Evolutionary conservation across 2,797 vertebrate species (phyloP).

Genomic region (Neomorphus geoffroyi): DNA sequence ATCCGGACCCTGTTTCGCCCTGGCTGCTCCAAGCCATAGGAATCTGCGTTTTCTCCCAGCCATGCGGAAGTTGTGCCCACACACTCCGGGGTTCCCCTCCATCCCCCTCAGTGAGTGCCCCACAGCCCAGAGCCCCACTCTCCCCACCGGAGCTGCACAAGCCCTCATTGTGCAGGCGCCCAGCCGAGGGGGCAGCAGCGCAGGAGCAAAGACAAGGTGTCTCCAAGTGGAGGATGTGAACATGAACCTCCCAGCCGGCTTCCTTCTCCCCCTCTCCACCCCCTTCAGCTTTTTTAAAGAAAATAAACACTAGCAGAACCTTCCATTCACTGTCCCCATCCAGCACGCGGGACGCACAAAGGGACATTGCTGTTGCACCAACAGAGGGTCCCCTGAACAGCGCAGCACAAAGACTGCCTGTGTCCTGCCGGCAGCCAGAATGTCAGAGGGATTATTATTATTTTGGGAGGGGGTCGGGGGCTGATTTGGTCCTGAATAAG

Average conservation of each 20-base stretch:
- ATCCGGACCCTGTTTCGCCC: neutral
- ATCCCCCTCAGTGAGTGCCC: neutral
- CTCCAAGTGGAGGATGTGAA: constrained; percentile 56
- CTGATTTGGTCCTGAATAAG: constrained; percentile 59
- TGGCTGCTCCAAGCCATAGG: neutral
- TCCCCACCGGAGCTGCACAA: constrained; percentile 2
- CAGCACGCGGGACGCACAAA: constrained; percentile 43
- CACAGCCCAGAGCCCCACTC: neutral
- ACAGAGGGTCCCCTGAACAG: constrained; percentile 23
- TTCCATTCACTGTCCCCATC: constrained; percentile 1
- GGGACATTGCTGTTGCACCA: constrained; percentile 61
- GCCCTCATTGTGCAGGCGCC: constrained; percentile 44
- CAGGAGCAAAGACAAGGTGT: constrained; percentile 50
- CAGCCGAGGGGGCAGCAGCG: neutral
- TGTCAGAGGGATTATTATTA: constrained; percentile 56
- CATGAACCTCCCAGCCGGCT: constrained; percentile 50
- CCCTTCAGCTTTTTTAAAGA: constrained; percentile 50
- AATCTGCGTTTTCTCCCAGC: neutral
- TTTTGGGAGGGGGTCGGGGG: constrained; percentile 60
- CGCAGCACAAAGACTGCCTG: constrained; percentile 58
- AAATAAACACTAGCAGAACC: constrained; percentile 48
- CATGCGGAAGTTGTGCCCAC: neutral
- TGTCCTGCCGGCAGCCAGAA: constrained; percentile 47
- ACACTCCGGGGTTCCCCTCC: neutral
- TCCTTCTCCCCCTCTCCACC: constrained; percentile 49